phyloP scores from a whole-genome alignment of 1,140 invertebrate species.

The Diachasma alloeum region DNA sequence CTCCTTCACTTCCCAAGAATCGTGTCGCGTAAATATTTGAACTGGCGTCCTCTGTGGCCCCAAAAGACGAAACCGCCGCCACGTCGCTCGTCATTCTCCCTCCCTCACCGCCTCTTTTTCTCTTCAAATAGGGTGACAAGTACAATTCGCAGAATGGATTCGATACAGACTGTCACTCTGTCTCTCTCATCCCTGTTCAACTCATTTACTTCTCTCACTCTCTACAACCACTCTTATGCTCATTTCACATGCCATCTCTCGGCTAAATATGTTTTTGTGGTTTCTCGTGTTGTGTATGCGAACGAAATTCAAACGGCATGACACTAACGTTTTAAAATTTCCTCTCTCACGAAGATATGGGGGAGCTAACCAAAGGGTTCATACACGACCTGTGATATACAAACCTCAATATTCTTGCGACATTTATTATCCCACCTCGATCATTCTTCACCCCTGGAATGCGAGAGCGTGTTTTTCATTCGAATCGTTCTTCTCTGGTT shows the following conservation, averaged over 20 bases:
- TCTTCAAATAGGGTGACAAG: constrained; percentile 16
- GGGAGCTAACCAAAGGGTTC: neutral
- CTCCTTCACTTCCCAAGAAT: neutral
- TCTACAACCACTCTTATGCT: neutral
- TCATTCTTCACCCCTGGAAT: constrained; percentile 17
- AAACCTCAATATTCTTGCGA: constrained; percentile 15
- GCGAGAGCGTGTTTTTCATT: neutral
- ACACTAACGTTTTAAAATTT: neutral
- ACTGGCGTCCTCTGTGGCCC: neutral
- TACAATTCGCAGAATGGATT: constrained; percentile 24
- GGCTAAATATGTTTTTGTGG: constrained; percentile 1
- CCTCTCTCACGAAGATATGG: neutral
- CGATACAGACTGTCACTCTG: constrained; percentile 11
- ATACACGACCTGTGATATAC: constrained; percentile 3
- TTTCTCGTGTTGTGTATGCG: constrained; percentile 1
- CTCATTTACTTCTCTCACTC: neutral
- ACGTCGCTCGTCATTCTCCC: neutral
- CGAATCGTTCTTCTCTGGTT: neutral
- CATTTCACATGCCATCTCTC: constrained; percentile 1
- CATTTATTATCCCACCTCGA: constrained; percentile 24
- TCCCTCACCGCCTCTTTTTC: neutral
- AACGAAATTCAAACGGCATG: neutral
- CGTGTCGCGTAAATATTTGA: constrained; percentile 21
- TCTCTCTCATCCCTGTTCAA: neutral
- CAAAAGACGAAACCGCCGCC: constrained; percentile 4